Percentiles rank a stretch among this genome's conserved stretches.
These are phyloP conservation scores for Pangasianodon hypophthalmus DNA, from an alignment of 2,113 vertebrate species.

Conservation along the genomic window DNA sequence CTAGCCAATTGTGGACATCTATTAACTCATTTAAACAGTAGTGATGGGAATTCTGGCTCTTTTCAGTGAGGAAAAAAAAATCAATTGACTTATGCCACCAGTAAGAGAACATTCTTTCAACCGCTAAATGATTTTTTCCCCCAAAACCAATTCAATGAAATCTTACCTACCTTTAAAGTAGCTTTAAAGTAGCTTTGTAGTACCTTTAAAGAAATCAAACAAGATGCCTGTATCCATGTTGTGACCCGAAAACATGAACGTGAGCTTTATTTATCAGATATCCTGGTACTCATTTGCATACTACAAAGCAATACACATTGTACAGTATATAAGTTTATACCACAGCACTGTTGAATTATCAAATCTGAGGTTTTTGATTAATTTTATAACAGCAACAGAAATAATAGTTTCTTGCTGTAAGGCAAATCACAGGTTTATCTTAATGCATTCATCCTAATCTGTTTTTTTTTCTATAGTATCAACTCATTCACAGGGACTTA, in stretches of 20 bases:
- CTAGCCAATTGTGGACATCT: conserved; percentile 9
- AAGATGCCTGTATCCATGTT: background rate
- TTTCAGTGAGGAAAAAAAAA: background rate
- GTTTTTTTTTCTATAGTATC: background rate
- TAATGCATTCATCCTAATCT: background rate
- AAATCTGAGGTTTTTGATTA: background rate
- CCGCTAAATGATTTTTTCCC: background rate
- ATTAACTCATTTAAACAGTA: background rate
- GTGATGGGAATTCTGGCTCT: conserved; percentile 2
- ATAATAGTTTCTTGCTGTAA: background rate
- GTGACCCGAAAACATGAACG: background rate
- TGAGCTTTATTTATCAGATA: background rate
- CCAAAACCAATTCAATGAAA: background rate
- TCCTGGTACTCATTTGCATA: background rate
- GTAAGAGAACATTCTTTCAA: background rate
- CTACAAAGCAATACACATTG: background rate
- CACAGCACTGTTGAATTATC: background rate
- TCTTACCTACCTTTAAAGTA: background rate
- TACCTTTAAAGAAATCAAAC: background rate
- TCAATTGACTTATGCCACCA: background rate
- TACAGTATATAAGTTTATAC: background rate
- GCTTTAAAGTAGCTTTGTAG: background rate
- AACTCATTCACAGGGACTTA: background rate
- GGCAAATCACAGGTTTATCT: background rate
- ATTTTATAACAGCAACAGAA: background rate